Conservation (phyloP, 2,888 invertebrate genomes). For the Lampropteryx suffumata region DNA sequence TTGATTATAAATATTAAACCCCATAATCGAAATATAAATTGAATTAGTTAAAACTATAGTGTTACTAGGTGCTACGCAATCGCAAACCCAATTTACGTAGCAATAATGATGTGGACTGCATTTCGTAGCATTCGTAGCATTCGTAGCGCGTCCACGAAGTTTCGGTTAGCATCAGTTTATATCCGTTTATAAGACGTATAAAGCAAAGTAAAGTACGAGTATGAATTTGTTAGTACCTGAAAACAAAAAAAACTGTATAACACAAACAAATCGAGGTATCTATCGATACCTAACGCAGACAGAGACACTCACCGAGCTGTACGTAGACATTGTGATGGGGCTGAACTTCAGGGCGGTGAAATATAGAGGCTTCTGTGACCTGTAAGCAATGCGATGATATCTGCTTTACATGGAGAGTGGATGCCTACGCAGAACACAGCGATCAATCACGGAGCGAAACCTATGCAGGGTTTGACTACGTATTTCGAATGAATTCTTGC, state of each 20-base stretch:
- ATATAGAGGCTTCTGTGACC: conserved; percentile 68
- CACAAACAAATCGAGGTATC: too few species aligned
- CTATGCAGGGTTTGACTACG: conserved; percentile 1
- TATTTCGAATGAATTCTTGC: background rate
- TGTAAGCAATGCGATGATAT: conserved; percentile 39
- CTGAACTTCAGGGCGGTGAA: conserved; percentile 69
- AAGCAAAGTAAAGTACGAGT: conserved; percentile 66
- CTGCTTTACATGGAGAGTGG: conserved; percentile 7
- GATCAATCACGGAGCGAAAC: conserved; percentile 5
- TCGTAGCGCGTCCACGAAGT: background rate
- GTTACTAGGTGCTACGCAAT: background rate
- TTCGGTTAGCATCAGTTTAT: conserved; percentile 1
- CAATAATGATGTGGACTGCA: too few species aligned
- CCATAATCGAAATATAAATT: too few species aligned
- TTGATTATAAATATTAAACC: too few species aligned
- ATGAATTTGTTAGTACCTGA: conserved; percentile 65
- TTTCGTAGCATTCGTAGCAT: background rate
- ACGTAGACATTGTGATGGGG: conserved; percentile 63
- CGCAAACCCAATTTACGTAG: too few species aligned
- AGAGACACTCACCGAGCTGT: conserved; percentile 57
- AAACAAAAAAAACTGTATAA: too few species aligned
- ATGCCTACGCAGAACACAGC: conserved; percentile 2
- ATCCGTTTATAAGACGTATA: conserved; percentile 56
- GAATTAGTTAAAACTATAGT: too few species aligned
- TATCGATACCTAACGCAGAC: background rate